Conservation (phyloP, 1,140 invertebrate genomes). For the Pygmarrhopalites habei region DNA sequence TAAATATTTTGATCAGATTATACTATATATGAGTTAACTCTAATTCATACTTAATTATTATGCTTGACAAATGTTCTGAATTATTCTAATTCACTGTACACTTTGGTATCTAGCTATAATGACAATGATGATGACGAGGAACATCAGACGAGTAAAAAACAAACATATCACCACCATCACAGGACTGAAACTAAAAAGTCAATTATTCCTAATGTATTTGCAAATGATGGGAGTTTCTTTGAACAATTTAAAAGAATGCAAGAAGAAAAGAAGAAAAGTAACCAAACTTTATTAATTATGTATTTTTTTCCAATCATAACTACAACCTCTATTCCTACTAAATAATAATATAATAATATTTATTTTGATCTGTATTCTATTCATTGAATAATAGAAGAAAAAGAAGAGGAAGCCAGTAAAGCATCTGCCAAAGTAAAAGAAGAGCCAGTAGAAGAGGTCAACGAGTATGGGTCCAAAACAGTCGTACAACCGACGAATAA, state of each 20-base stretch:
- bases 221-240: slow-evolving; percentile 72
- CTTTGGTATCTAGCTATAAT: too few species aligned
- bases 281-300: too few species aligned
- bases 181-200: slow-evolving; percentile 7
- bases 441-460: slow-evolving; percentile 12
- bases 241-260: slow-evolving; percentile 65
- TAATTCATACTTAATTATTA: too few species aligned
- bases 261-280: slow-evolving; percentile 32
- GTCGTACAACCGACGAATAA: not conserved
- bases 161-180: not conserved
- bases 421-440: slow-evolving; percentile 40
- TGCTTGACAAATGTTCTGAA: too few species aligned
- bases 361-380: too few species aligned
- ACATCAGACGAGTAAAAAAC: not conserved
- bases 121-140: slow-evolving; percentile 6
- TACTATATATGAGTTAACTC: too few species aligned
- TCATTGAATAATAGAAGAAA: too few species aligned
- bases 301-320: too few species aligned
- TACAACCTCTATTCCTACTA: too few species aligned
- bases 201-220: slow-evolving; percentile 47
- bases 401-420: slow-evolving; percentile 41
- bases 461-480: slow-evolving; percentile 25
- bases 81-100: too few species aligned
- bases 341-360: too few species aligned
- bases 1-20: too few species aligned